Conservation (phyloP, 2,797 vertebrate genomes). For the Neoniphon sammara region DNA sequence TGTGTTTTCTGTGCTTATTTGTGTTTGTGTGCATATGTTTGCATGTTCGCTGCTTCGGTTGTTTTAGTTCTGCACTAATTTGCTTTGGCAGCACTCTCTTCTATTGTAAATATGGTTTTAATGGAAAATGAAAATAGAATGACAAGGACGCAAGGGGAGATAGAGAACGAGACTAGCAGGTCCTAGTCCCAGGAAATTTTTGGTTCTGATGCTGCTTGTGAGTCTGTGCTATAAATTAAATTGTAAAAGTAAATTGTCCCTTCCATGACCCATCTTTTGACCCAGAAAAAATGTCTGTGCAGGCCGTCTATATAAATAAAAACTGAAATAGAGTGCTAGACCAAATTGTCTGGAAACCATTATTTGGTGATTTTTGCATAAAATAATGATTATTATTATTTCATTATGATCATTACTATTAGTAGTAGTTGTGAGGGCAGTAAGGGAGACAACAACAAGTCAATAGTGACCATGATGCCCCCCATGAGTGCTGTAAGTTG, state of each 20-base stretch:
- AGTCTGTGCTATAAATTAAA: not conserved
- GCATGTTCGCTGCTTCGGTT: constrained; percentile 7
- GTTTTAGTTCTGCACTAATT: constrained; percentile 12
- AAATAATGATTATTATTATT: too few relatives aligned
- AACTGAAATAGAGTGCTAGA: not conserved
- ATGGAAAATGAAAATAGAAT: constrained; percentile 23
- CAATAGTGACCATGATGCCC: too few relatives aligned
- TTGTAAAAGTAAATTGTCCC: constrained; percentile 11
- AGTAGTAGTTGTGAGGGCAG: too few relatives aligned
- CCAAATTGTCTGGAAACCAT: too few relatives aligned
- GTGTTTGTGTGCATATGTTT: not conserved
- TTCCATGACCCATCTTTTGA: constrained; percentile 3
- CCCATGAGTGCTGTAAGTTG: too few relatives aligned
- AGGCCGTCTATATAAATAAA: not conserved
- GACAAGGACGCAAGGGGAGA: constrained; percentile 31
- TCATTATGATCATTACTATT: too few relatives aligned
- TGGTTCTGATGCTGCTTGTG: constrained; percentile 24
- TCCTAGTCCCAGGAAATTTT: constrained; percentile 17
- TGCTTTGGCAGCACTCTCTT: constrained; percentile 32
- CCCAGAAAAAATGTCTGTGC: constrained; percentile 1
- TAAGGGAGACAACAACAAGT: too few relatives aligned
- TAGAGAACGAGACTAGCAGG: constrained; percentile 23
- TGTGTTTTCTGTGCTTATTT: constrained; percentile 6
- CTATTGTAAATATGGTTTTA: constrained; percentile 35
- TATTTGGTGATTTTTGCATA: too few relatives aligned